Conservation (phyloP, 2,797 vertebrate genomes). For the Thaleichthys pacificus region DNA sequence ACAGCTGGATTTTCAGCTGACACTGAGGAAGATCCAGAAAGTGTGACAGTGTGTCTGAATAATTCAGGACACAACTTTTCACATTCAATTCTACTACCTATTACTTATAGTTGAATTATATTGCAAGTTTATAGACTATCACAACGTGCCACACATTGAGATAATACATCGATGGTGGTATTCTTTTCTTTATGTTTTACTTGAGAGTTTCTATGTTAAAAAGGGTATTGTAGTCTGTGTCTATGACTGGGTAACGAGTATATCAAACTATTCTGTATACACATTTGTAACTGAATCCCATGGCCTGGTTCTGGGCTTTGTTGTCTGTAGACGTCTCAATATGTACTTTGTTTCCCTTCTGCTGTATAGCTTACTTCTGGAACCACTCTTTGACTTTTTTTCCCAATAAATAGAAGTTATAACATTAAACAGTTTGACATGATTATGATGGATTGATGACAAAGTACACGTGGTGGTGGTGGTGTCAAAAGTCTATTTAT, state of each 20-base stretch:
- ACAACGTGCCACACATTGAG: not conserved
- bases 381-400: not conserved
- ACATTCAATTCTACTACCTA: not conserved
- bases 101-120: not conserved
- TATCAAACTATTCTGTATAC: not conserved
- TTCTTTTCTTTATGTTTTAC: not conserved
- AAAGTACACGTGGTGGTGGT: no score
- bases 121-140: not conserved
- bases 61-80: not conserved
- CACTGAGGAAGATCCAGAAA: slow-evolving; percentile 39
- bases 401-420: not conserved
- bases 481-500: no score
- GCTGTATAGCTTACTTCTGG: not conserved
- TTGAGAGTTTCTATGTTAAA: not conserved
- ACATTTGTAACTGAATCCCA: not conserved
- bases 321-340: not conserved
- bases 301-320: not conserved
- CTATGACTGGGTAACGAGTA: no score
- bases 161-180: not conserved
- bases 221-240: not conserved
- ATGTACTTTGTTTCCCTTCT: not conserved
- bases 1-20: slow-evolving; percentile 6
- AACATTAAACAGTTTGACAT: not conserved
- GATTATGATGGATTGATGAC: not conserved
- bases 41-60: not conserved